Percentiles rank a stretch among this genome's conserved stretches.
Evolutionary conservation across 2,888 invertebrate species (phyloP).

Genomic region (Heliconius ismenius): DNA sequence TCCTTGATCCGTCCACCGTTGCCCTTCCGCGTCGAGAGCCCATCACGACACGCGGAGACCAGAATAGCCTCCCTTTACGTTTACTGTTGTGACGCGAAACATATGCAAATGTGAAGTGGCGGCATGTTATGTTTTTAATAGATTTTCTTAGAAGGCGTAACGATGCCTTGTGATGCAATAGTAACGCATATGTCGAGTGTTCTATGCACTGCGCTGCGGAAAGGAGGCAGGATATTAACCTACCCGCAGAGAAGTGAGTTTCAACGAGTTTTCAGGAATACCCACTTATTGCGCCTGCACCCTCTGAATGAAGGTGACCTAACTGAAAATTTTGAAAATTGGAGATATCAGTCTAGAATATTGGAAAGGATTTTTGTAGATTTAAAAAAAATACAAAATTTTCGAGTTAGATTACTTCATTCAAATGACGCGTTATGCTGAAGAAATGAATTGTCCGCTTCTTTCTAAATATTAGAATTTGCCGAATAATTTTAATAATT

Average conservation of each 20-base stretch:
- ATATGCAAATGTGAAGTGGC: slow-evolving; percentile 33
- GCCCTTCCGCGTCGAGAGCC: slow-evolving; percentile 63
- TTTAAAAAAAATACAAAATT: background rate
- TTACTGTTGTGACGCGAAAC: slow-evolving; percentile 39
- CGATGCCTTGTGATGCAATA: slow-evolving; percentile 47
- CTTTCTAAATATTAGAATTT: no score
- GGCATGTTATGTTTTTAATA: slow-evolving; percentile 23
- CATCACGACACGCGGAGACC: slow-evolving; percentile 62
- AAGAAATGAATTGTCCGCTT: no score
- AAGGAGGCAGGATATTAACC: slow-evolving; percentile 44
- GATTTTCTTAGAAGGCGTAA: slow-evolving; percentile 16
- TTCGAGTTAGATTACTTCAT: background rate
- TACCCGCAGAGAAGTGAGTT: slow-evolving; percentile 48
- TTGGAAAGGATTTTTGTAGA: background rate
- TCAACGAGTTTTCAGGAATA: background rate
- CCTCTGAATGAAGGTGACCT: background rate
- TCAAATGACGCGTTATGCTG: no score
- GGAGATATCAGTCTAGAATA: background rate
- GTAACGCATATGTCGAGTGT: slow-evolving; percentile 44
- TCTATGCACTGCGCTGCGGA: slow-evolving; percentile 45
- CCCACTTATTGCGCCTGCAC: background rate
- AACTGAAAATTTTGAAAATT: background rate
- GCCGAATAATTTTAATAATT: no score
- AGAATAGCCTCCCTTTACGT: slow-evolving; percentile 48
- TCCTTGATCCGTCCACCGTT: slow-evolving; percentile 65